phyloP scores from a whole-genome alignment of 2,797 vertebrate genomes.

The Rhinatrema bivittatum region DNA sequence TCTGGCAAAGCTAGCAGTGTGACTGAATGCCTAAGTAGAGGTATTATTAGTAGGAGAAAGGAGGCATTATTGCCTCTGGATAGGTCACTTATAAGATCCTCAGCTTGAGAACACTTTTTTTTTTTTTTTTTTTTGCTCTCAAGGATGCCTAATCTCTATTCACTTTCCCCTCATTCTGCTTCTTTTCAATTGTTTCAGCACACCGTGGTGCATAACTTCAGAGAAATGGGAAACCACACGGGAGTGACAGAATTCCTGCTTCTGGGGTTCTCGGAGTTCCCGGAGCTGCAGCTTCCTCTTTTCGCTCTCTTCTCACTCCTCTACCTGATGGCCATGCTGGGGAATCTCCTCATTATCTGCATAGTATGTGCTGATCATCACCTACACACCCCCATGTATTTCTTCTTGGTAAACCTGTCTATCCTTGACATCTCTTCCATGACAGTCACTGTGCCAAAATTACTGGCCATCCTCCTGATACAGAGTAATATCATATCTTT shows the following conservation, averaged over 20 bases:
- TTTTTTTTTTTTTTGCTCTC: too few species aligned
- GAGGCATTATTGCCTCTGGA: too few species aligned
- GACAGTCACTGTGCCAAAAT: constrained; percentile 10
- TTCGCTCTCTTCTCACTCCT: constrained; percentile 13
- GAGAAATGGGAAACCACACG: constrained; percentile 5
- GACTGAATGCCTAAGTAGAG: too few species aligned
- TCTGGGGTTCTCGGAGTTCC: constrained; percentile 19
- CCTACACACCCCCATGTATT: constrained; percentile 23
- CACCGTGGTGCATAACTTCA: too few species aligned
- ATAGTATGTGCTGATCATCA: constrained; percentile 9
- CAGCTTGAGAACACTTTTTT: too few species aligned
- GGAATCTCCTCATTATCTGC: constrained; percentile 18
- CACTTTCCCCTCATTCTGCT: too few species aligned
- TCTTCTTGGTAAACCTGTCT: constrained; percentile 25
- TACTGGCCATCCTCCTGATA: constrained; percentile 16
- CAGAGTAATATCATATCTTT: constrained; percentile 6
- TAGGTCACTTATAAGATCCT: too few species aligned
- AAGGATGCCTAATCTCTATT: too few species aligned
- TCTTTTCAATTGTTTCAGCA: too few species aligned
- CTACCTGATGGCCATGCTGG: constrained; percentile 9
- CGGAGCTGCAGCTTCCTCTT: constrained; percentile 8
- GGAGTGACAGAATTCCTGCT: constrained; percentile 14
- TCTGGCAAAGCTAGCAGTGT: too few species aligned
- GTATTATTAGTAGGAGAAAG: too few species aligned
- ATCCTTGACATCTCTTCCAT: constrained; percentile 24